Conservation (phyloP, 2,113 vertebrate genomes). For the Hypocryptadius cinnamomeus region DNA sequence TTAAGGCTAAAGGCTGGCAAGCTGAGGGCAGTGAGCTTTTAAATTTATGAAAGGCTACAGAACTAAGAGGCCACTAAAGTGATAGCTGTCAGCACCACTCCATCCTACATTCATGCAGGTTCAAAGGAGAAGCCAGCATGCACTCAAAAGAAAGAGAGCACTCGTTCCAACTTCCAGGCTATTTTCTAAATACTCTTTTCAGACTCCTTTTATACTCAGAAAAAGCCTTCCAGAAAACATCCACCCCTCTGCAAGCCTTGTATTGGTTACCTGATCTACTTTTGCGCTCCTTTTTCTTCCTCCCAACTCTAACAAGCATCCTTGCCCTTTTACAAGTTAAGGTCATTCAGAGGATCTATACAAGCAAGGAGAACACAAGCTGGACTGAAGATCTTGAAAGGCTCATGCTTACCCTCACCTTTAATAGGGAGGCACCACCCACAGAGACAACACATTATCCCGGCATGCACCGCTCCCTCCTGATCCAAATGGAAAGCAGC, state of each 20-base stretch:
- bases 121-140: slow-evolving; percentile 3
- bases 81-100: slow-evolving; percentile 57
- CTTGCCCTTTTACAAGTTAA: slow-evolving; percentile 52
- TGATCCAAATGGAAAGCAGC: slow-evolving; percentile 12
- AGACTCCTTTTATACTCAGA: slow-evolving; percentile 3
- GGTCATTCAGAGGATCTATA: slow-evolving; percentile 42
- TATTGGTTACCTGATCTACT: slow-evolving; percentile 54
- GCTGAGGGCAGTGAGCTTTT: slow-evolving; percentile 19
- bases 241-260: slow-evolving; percentile 35
- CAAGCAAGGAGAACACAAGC: slow-evolving; percentile 33
- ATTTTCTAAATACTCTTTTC: slow-evolving; percentile 58
- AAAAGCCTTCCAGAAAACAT: slow-evolving; percentile 57
- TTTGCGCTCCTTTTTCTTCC: slow-evolving; percentile 31
- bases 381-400: slow-evolving; percentile 34
- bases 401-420: slow-evolving; percentile 41
- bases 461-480: slow-evolving; percentile 6
- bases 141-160: slow-evolving; percentile 19
- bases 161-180: slow-evolving; percentile 21
- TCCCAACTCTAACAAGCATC: slow-evolving; percentile 47
- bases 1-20: slow-evolving; percentile 37
- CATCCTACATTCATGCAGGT: slow-evolving; percentile 7
- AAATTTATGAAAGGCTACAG: slow-evolving; percentile 38
- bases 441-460: slow-evolving; percentile 20
- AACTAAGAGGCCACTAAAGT: slow-evolving; percentile 44
- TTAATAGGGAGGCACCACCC: slow-evolving; percentile 43